Evolutionary conservation across 2,888 invertebrate genomes (phyloP).

Genomic region (Himalopsyche japonica): DNA sequence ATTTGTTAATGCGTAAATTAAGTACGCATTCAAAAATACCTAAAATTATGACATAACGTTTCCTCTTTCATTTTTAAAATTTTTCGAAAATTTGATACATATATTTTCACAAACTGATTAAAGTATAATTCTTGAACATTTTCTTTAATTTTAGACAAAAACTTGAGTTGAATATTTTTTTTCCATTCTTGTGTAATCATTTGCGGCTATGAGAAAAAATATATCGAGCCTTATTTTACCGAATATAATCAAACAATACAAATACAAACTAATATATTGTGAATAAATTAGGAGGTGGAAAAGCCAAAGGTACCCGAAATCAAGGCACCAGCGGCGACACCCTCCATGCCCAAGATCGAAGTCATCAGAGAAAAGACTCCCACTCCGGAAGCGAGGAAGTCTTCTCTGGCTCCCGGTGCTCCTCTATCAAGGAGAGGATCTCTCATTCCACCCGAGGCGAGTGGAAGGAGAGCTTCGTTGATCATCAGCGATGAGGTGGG

Average conservation of each 20-base stretch:
- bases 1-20: too few relatives aligned
- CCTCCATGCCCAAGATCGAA: slow-evolving; percentile 81
- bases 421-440: slow-evolving; percentile 71
- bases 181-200: too few relatives aligned
- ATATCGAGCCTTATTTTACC: background rate
- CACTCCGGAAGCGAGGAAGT: slow-evolving; percentile 68
- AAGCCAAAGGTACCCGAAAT: slow-evolving; percentile 68
- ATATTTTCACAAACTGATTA: too few relatives aligned
- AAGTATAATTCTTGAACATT: too few relatives aligned
- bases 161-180: too few relatives aligned
- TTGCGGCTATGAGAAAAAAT: background rate
- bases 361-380: slow-evolving; percentile 81
- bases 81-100: too few relatives aligned
- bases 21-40: too few relatives aligned
- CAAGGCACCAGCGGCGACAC: slow-evolving; percentile 62
- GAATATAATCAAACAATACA: background rate
- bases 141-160: too few relatives aligned
- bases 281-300: slow-evolving; percentile 40
- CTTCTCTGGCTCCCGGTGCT: slow-evolving; percentile 69
- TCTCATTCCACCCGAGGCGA: slow-evolving; percentile 85
- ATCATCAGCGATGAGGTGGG: slow-evolving; percentile 94
- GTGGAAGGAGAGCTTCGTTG: slow-evolving; percentile 84
- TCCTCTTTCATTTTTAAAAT: too few relatives aligned
- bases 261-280: background rate
- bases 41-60: too few relatives aligned